Percentiles rank a stretch among this genome's conserved stretches.
phyloP scores from a whole-genome alignment of 2,888 invertebrate species.

The Aspidiotus destructor region DNA sequence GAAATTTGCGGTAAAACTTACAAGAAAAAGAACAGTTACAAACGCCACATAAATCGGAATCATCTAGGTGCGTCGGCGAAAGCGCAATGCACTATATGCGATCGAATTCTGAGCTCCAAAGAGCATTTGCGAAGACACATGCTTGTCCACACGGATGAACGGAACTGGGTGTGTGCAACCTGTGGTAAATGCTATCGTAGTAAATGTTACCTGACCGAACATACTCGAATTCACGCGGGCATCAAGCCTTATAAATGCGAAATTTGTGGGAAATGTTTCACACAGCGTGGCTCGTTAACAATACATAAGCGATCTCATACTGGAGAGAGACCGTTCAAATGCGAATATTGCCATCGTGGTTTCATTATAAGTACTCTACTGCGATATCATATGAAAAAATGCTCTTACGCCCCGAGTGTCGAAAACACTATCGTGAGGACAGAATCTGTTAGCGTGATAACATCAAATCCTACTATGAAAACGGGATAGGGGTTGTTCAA shows the following conservation, averaged over 20 bases:
- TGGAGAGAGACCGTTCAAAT: constrained; percentile 34
- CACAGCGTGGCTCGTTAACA: constrained; percentile 34
- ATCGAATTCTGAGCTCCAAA: constrained; percentile 33
- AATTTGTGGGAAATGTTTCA: constrained; percentile 35
- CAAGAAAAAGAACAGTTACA: constrained; percentile 35
- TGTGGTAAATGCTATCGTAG: constrained; percentile 35
- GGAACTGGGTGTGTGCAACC: constrained; percentile 34
- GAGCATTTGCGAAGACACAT: constrained; percentile 35
- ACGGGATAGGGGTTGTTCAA: too few species aligned
- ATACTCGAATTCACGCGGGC: constrained; percentile 35
- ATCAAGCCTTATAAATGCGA: constrained; percentile 35
- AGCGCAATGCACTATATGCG: constrained; percentile 34
- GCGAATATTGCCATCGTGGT: constrained; percentile 34
- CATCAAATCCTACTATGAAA: too few species aligned
- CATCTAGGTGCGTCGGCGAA: constrained; percentile 33
- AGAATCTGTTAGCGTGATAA: too few species aligned
- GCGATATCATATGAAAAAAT: constrained; percentile 34
- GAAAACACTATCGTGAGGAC: too few species aligned
- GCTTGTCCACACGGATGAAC: constrained; percentile 35
- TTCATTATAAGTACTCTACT: constrained; percentile 34
- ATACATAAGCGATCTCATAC: constrained; percentile 36
- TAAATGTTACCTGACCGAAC: constrained; percentile 34
- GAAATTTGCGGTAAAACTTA: constrained; percentile 35
- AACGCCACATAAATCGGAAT: constrained; percentile 33
- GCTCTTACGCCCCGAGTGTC: background rate